Evolutionary conservation across 2,888 invertebrate genomes (phyloP).

Genomic region (Syritta pipiens): DNA sequence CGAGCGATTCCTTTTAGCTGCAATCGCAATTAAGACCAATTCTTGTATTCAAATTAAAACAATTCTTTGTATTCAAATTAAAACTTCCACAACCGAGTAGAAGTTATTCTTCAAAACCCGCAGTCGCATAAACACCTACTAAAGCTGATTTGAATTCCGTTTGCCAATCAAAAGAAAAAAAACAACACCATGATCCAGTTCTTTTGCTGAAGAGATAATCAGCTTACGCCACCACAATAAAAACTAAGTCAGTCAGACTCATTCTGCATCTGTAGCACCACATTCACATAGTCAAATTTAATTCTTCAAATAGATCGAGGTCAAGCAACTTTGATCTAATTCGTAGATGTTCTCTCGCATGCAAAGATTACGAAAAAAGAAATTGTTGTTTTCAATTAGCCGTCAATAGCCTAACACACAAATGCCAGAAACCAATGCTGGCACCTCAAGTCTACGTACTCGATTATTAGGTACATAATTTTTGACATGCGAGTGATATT

Average conservation of each 20-base stretch:
- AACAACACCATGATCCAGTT: conserved; percentile 36
- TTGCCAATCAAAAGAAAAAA: conserved; percentile 2
- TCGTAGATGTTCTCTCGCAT: conserved; percentile 7
- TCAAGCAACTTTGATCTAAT: conserved; percentile 66
- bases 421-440: not conserved
- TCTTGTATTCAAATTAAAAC: too few species aligned
- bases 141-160: conserved; percentile 29
- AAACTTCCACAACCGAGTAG: not conserved
- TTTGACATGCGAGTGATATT: conserved; percentile 38
- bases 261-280: conserved; percentile 36
- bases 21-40: too few species aligned
- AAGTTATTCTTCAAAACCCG: not conserved
- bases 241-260: not conserved
- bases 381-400: conserved; percentile 19
- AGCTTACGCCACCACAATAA: conserved; percentile 28
- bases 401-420: conserved; percentile 11
- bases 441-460: conserved; percentile 12
- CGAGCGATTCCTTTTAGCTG: too few species aligned
- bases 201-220: conserved; percentile 37
- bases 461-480: conserved; percentile 1
- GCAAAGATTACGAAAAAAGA: conserved; percentile 12
- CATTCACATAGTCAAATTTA: conserved; percentile 30
- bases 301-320: conserved; percentile 64
- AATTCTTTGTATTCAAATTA: too few species aligned
- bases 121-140: conserved; percentile 1